These are phyloP conservation scores for Chauna torquata DNA, from an alignment of 2,113 vertebrate species.

Conservation along the genomic window DNA sequence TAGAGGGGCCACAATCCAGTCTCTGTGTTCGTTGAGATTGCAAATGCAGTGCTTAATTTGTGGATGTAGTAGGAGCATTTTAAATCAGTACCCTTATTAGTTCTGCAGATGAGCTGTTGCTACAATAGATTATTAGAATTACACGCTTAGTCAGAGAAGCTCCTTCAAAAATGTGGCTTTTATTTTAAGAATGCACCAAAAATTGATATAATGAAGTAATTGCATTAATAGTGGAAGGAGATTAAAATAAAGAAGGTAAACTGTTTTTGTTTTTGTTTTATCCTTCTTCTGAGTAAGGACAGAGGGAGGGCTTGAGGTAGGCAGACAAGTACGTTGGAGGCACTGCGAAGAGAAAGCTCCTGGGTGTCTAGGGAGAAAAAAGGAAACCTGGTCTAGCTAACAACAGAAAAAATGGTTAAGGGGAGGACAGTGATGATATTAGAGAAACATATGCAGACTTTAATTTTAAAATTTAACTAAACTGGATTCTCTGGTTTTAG, in stretches of 20 bases:
- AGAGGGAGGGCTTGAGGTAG: neutral
- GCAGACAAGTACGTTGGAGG: neutral
- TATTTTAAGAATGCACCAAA: neutral
- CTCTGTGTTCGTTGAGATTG: neutral
- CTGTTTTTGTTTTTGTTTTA: neutral
- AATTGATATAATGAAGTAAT: neutral
- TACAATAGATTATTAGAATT: neutral
- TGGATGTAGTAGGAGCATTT: neutral
- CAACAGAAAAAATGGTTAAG: neutral
- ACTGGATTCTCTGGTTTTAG: neutral
- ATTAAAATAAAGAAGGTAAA: neutral
- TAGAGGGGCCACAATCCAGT: neutral
- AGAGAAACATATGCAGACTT: neutral
- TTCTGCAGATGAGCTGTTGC: neutral
- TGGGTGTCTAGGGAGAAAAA: neutral
- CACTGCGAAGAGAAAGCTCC: neutral
- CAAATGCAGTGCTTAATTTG: neutral
- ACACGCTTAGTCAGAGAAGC: neutral
- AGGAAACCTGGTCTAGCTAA: neutral
- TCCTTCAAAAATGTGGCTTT: neutral
- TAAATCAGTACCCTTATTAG: neutral
- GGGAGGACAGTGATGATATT: neutral
- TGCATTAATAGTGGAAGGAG: constrained; percentile 5
- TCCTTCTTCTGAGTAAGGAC: neutral
- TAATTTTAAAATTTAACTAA: neutral